A percentile compares a stretch with the other conserved stretches of the same genome.
Evolutionary conservation across 2,888 invertebrate genomes (phyloP).

Genomic region (Argyresthia goedartella): DNA sequence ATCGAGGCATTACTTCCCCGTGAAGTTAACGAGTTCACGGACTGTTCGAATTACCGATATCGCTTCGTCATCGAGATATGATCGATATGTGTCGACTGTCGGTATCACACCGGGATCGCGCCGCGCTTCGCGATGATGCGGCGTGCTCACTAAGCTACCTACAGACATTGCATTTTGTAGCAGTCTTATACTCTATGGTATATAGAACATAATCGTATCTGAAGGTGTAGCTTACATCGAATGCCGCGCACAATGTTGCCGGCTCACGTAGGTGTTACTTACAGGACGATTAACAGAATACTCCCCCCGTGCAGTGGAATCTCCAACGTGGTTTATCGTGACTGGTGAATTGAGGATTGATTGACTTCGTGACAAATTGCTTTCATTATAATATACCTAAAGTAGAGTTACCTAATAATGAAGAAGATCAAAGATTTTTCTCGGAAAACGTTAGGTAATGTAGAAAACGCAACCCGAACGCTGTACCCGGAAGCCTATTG

Average conservation of each 20-base stretch:
- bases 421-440: background rate
- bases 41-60: slow-evolving; percentile 49
- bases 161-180: too few species aligned
- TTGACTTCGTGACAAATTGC: background rate
- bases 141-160: too few species aligned
- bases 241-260: slow-evolving; percentile 26
- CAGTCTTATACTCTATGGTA: too few species aligned
- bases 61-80: slow-evolving; percentile 58
- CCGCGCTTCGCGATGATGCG: slow-evolving; percentile 17
- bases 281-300: slow-evolving; percentile 29
- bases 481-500: slow-evolving; percentile 59
- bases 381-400: background rate
- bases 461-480: slow-evolving; percentile 36
- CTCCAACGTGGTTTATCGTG: background rate
- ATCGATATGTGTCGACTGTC: slow-evolving; percentile 44
- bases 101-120: slow-evolving; percentile 65
- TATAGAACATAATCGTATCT: too few species aligned
- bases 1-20: too few species aligned
- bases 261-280: slow-evolving; percentile 58
- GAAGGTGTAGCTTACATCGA: too few species aligned
- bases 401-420: background rate
- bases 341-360: background rate
- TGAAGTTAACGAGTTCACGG: slow-evolving; percentile 12
- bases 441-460: slow-evolving; percentile 21
- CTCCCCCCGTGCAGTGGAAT: background rate